These are phyloP conservation scores for Chondrosia reniformis DNA, from an alignment of 37 sponge, comb jelly and placozoan genomes.

Conservation along the genomic window DNA sequence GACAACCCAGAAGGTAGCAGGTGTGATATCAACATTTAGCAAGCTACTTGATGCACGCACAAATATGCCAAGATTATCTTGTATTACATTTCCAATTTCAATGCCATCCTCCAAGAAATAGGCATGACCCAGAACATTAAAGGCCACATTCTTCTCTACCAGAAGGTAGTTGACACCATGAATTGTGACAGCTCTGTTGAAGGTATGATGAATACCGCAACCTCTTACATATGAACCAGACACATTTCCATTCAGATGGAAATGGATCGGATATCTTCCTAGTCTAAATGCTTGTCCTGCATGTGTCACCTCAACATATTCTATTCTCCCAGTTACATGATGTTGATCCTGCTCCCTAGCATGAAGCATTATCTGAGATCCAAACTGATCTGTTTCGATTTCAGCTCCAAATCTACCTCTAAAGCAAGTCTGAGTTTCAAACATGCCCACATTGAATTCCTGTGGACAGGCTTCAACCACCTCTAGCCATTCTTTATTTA, in stretches of 20 bases:
- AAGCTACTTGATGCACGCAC: slow-evolving; percentile 82
- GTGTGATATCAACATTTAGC: slow-evolving; percentile 94
- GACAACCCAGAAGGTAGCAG: slow-evolving; percentile 92
- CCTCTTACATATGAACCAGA: slow-evolving; percentile 88
- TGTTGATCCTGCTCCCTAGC: slow-evolving; percentile 52
- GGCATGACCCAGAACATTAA: slow-evolving; percentile 84
- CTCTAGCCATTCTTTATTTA: slow-evolving; percentile 49
- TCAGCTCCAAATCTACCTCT: slow-evolving; percentile 86
- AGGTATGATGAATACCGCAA: slow-evolving; percentile 92
- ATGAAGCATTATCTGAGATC: slow-evolving; percentile 95
- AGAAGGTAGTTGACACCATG: slow-evolving; percentile 91
- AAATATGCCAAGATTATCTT: slow-evolving; percentile 89
- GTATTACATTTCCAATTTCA: slow-evolving; percentile 80
- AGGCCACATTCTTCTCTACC: slow-evolving; percentile 94
- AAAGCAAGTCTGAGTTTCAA: slow-evolving; percentile 91
- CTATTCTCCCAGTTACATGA: slow-evolving; percentile 72
- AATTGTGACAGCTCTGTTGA: slow-evolving; percentile 94
- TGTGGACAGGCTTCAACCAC: slow-evolving; percentile 60
- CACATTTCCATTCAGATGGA: slow-evolving; percentile 93
- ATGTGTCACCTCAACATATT: slow-evolving; percentile 83
- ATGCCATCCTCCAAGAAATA: slow-evolving; percentile 94
- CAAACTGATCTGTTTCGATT: slow-evolving; percentile 81
- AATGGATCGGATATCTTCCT: slow-evolving; percentile 96
- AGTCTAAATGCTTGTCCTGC: slow-evolving; percentile 96
- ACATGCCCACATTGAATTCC: slow-evolving; percentile 86